Percentiles rank a stretch among this genome's conserved stretches.
These are phyloP conservation scores for Castor canadensis DNA, from an alignment of 2,113 vertebrate genomes.

Conservation along the genomic window DNA sequence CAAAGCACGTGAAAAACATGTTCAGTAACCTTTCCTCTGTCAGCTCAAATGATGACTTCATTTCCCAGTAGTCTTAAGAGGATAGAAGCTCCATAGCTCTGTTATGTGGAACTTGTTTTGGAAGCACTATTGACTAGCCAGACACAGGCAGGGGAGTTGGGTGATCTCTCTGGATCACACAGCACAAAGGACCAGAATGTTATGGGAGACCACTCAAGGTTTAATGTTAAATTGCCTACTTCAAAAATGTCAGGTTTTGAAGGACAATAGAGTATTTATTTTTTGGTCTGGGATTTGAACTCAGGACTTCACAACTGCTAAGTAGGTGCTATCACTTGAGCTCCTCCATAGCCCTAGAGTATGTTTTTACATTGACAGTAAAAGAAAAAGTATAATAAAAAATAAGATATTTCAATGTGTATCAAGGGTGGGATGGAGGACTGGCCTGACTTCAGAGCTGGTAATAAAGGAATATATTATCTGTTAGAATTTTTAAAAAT, in stretches of 20 bases:
- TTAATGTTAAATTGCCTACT: neutral
- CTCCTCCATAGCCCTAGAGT: no score
- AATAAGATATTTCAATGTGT: neutral
- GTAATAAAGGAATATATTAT: neutral
- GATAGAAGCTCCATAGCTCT: neutral
- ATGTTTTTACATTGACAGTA: neutral
- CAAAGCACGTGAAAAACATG: neutral
- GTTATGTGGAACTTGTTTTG: neutral
- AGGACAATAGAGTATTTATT: neutral
- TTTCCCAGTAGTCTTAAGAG: neutral
- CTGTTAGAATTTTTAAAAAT: neutral
- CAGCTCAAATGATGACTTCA: conserved; percentile 2
- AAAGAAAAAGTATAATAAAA: neutral
- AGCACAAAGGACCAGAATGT: neutral
- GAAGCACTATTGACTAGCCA: neutral
- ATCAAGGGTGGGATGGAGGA: neutral
- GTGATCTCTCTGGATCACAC: neutral
- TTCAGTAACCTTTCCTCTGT: neutral
- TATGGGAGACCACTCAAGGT: neutral
- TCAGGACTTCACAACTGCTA: no score
- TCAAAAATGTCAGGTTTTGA: neutral
- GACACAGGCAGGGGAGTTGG: neutral
- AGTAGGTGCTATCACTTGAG: no score
- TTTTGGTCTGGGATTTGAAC: no score
- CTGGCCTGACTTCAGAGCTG: neutral